These are phyloP conservation scores for Euphonia xanthogaster DNA, from an alignment of 2,797 vertebrate species.

Conservation along the genomic window DNA sequence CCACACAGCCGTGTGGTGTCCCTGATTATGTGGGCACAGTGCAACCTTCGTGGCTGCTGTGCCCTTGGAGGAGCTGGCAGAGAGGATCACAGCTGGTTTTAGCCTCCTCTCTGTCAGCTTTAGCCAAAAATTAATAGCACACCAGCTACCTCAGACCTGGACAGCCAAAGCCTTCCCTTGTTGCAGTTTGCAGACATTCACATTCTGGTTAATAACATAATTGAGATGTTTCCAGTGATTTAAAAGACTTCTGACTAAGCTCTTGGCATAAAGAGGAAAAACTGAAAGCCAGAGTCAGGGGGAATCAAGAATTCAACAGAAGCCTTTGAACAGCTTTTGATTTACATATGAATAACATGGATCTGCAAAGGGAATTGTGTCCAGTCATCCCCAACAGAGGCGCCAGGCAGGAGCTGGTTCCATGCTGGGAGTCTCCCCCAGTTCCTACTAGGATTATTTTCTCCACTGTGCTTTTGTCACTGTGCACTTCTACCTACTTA, in stretches of 20 bases:
- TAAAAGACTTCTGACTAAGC: slow-evolving; percentile 46
- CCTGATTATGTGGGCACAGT: not conserved
- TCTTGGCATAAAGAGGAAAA: slow-evolving; percentile 30
- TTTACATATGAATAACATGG: slow-evolving; percentile 47
- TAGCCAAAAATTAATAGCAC: not conserved
- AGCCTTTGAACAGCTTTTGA: slow-evolving; percentile 46
- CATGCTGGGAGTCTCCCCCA: not conserved
- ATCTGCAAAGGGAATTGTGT: slow-evolving; percentile 30
- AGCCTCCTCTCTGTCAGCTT: not conserved
- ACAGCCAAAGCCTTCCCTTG: not conserved
- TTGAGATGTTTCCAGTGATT: slow-evolving; percentile 52
- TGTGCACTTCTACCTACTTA: not conserved
- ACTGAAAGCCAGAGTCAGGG: slow-evolving; percentile 43
- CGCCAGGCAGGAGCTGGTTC: not conserved
- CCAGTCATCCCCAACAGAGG: not conserved
- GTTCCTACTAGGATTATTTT: not conserved
- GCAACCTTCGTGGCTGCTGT: accelerated
- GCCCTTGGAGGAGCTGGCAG: not conserved
- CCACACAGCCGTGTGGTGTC: not conserved
- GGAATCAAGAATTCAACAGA: slow-evolving; percentile 51
- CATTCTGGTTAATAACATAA: slow-evolving; percentile 25
- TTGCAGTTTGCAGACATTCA: not conserved
- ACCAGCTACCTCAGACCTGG: not conserved
- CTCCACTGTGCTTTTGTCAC: not conserved
- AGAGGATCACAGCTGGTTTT: not conserved